phyloP scores from a whole-genome alignment of 2,888 invertebrate genomes.

The Panorpa germanica region DNA sequence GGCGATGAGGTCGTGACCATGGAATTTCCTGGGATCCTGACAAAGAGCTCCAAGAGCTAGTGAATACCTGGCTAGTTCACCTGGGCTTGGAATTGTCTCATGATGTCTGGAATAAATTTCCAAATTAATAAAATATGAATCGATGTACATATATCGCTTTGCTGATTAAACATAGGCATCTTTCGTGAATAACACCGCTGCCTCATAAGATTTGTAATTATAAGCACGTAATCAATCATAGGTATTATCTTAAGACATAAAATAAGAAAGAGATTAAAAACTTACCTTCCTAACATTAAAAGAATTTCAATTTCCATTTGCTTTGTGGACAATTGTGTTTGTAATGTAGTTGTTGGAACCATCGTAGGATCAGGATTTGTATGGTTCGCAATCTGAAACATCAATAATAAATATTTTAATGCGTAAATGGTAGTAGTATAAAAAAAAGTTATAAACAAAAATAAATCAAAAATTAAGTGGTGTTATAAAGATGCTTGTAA shows the following conservation, averaged over 20 bases:
- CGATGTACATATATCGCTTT: neutral
- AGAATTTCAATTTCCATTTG: slow-evolving; percentile 79
- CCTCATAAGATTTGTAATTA: no score
- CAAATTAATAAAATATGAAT: slow-evolving; percentile 3
- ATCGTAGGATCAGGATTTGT: slow-evolving; percentile 35
- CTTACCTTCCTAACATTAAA: slow-evolving; percentile 61
- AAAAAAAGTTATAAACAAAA: no score
- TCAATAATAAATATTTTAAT: no score
- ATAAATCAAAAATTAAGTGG: no score
- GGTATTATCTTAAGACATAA: neutral
- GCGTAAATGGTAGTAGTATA: no score
- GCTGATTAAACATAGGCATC: neutral
- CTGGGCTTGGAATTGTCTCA: slow-evolving; percentile 54
- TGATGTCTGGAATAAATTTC: slow-evolving; percentile 37
- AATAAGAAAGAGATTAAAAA: slow-evolving; percentile 11
- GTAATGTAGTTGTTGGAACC: slow-evolving; percentile 35
- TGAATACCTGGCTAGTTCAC: slow-evolving; percentile 58
- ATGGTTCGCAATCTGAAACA: slow-evolving; percentile 30
- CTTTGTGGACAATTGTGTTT: slow-evolving; percentile 61
- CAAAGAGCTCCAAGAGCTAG: slow-evolving; percentile 63
- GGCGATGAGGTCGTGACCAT: slow-evolving; percentile 68
- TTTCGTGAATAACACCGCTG: slow-evolving; percentile 1
- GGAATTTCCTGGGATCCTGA: slow-evolving; percentile 68
- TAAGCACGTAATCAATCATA: no score
- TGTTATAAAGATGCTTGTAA: no score